Conservation (phyloP, 2,888 invertebrate genomes). For the Octodonta nipae region DNA sequence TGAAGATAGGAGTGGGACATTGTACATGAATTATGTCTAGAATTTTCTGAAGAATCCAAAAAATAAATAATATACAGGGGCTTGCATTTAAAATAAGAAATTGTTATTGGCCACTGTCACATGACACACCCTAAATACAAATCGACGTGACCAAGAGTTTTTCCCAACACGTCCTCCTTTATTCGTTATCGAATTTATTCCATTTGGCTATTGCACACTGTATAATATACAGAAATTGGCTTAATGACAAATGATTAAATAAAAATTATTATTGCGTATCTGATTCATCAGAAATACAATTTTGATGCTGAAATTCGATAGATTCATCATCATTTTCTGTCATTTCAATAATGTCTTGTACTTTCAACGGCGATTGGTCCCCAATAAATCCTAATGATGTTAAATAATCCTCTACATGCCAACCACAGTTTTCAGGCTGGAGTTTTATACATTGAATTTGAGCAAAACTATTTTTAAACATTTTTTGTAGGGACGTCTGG, state of each 20-base stretch:
- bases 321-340: not conserved
- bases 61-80: no score
- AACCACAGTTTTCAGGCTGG: slow-evolving; percentile 1
- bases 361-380: not conserved
- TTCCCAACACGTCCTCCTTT: no score
- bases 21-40: no score
- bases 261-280: not conserved
- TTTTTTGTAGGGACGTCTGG: not conserved
- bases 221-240: no score
- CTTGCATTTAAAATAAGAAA: no score
- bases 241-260: not conserved
- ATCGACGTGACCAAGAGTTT: no score
- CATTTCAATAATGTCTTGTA: not conserved
- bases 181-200: no score
- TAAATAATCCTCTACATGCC: slow-evolving; percentile 1
- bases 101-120: no score
- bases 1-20: no score
- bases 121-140: no score
- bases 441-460: not conserved
- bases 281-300: not conserved
- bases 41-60: no score
- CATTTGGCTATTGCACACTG: no score
- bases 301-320: not conserved
- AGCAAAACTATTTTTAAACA: not conserved
- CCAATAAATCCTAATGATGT: not conserved